Evolutionary conservation across 2,888 invertebrate species (phyloP), one percentile per base, ranked within the genome.

Genomic region (Mystacides longicornis): DNA sequence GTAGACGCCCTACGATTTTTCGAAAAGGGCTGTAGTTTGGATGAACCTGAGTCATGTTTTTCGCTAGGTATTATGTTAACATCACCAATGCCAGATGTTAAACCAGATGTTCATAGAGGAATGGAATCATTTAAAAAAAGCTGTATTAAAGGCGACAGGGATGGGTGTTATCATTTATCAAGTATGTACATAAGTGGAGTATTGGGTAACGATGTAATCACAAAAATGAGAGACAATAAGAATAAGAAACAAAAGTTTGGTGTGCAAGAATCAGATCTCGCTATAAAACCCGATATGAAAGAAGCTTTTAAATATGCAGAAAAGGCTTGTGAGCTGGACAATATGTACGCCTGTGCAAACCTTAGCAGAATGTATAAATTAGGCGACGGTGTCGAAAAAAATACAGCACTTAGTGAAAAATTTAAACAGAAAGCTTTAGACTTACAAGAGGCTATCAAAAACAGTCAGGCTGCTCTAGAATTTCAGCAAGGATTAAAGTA

Each of bases 301-400:
- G 86, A 89, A 70, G 93, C 94, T 0, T 89, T 91, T 68, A 74
- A 83, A 33, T 87, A 82, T 65, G 86, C 91, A 0, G 71, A 80
- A 55, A 86, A 84, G 69, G 90, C 87, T 0, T 98, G 97, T 69
- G 87, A 93, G 59, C 71, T 86, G 1, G 89, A 87, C 1, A 88
- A 93, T 67, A 83, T 92, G 68, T 88, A 86, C 66, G 89, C 91
- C 0, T 98, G 98, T 74, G 87, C 87, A 0, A 96, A 96, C 74
- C 75, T 95, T 1, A 87, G 93, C 66, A 83, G 88, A 69, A 93
- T 93, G 89, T 89, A 90, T 68, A 79, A 79, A 27, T 82, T 82
- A 67, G 93, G 93, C 14, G 90, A 94, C 60, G 94, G 94, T 1
- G 86, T 85, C 0, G 82, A 83, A 52, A 83, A 88, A 67, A 83